These are phyloP conservation scores for Nyctibius grandis DNA, from an alignment of 2,797 vertebrate genomes.

Conservation along the genomic window DNA sequence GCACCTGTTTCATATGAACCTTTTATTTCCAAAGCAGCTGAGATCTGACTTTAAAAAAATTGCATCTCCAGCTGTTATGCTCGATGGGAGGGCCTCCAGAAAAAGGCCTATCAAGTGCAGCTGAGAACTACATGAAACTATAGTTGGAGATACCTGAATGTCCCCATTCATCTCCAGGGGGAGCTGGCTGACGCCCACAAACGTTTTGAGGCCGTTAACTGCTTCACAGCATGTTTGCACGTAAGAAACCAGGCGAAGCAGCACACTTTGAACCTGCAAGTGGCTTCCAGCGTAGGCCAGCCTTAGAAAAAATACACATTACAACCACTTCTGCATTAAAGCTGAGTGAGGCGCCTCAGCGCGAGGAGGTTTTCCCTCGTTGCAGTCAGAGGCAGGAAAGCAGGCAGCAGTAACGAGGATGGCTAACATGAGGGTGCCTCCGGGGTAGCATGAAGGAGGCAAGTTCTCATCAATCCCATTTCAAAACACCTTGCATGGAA, in stretches of 20 bases:
- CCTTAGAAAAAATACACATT: neutral
- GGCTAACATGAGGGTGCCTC: neutral
- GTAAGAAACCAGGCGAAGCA: neutral
- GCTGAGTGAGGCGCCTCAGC: no score
- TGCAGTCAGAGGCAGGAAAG: no score
- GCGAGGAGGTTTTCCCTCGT: no score
- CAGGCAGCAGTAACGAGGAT: no score
- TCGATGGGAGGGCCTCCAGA: neutral
- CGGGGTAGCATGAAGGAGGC: neutral
- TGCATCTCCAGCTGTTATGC: neutral
- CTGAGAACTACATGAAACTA: neutral
- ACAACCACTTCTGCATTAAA: no score
- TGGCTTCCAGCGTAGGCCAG: neutral
- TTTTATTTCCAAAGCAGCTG: neutral
- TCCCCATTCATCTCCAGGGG: conserved; percentile 9
- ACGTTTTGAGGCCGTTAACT: neutral
- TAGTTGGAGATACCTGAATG: neutral
- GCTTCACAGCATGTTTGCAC: neutral
- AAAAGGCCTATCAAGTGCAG: neutral
- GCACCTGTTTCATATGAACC: neutral
- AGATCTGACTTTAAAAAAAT: neutral
- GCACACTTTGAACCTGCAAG: neutral
- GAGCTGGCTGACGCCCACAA: conserved; percentile 6
- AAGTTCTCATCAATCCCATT: neutral
- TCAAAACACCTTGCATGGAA: neutral